Evolutionary conservation across 2,797 vertebrate genomes (phyloP), one percentile per base, ranked within the genome.

Genomic region (Eremophila alpestris): DNA sequence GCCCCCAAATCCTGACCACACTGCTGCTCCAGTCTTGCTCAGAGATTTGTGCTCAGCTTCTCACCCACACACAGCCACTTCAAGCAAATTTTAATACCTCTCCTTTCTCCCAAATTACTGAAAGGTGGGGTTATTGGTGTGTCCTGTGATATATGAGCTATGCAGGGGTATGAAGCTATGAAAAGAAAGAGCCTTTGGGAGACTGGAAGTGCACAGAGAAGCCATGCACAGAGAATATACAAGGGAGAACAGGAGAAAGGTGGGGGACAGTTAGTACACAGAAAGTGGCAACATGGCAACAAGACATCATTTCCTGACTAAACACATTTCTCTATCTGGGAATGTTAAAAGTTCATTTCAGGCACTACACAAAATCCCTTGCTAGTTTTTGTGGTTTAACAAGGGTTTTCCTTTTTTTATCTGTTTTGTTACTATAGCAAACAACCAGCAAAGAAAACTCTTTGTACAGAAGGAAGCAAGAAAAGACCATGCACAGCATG

Each of bases 401-500:
- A 74, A 82, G 52, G 24, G 12, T 14, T 84, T 94, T 87, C 43
- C 8, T 49, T 73, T 90, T 89, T 76, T 59, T 12, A 63, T 90
- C 86, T 89, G 34, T 82, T 93, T 91, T 80, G 74, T 90, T 87
- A 92, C 80, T 81, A 67, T 80, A 94, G 68, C 64, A 92, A 93
- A 92, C 81, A 94, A 67, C 10, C 45, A 74, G 77, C 36, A 83
- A 90, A 94, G 62, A 80, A 84, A 65, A 52, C 32, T 75, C 65
- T 77, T 83, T 12, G 2, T 58, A 79, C 45, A 26, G 80, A 48
- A 89, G 75, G 49, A 90, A 95, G 59, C 40, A 91, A 90, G 74
- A 52, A 73, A 87, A 89, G 62, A 83, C 77, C 76, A 59, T 23
- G 13, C 67, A 74, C 41, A 89, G 64, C 45, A 5, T 73, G 26